Evolutionary conservation across 2,888 invertebrate species (phyloP), one percentile per base, ranked within the genome.

Genomic region (Saturnia japonica): DNA sequence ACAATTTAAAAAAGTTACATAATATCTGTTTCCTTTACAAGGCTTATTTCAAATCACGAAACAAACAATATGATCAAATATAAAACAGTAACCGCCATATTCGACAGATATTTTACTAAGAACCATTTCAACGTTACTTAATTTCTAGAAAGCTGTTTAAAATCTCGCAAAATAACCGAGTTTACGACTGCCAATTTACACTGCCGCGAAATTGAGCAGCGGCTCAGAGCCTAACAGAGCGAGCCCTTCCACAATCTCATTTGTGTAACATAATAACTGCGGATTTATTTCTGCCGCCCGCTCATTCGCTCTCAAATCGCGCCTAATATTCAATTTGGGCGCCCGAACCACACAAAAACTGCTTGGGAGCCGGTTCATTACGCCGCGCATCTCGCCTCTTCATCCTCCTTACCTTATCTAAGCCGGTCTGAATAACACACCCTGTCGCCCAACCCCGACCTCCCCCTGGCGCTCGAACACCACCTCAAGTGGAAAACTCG

Each of bases 321-420:
- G 90, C 90, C 91, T 93, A 93, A 94, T 92, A 93, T 94, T 94
- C 93, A 93, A 94, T 94, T 94, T 93, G 86, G 89, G 89, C 86
- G 85, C 87, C 86, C 85, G 91, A 91, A 91, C 90, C 93, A 89
- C 91, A 92, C 92, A 93, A 94, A 93, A 93, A 93, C 89, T 91
- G 91, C 89, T 92, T 85, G 84, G 88, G 88, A 90, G 92, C 85
- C 87, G 92, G 93, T 93, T 93, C 93, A 93, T 93, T 94, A 93
- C 90, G 90, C 88, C 89, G 91, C 90, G 89, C 93, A 92, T 93
- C 92, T 92, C 91, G 91, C 86, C 91, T 92, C 93, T 92, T 91
- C 93, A 91, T 93, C 90, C 92, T 91, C 91, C 93, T 91, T 90
- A 91, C 93, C 92, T 93, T 94, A 94, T 94, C 94, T 91, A 89